Percentiles rank a stretch among this genome's conserved stretches.
Evolutionary conservation across 2,797 vertebrate genomes (phyloP).

Genomic region (Cossypha heuglini): DNA sequence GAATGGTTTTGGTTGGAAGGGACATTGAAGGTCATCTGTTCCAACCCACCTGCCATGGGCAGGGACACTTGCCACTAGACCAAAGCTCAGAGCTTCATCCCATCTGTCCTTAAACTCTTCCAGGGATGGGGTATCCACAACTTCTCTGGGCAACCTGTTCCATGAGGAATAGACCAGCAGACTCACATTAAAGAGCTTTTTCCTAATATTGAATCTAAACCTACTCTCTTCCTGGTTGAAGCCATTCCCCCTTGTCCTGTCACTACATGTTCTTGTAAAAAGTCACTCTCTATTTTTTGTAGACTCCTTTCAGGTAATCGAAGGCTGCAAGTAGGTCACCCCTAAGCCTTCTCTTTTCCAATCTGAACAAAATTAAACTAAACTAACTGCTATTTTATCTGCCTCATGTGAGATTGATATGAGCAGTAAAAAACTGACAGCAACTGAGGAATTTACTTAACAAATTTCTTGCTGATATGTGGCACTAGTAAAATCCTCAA

Average conservation of each 20-base stretch:
- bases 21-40: not conserved
- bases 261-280: not conserved
- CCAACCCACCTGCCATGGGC: not conserved
- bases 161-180: not conserved
- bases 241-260: not conserved
- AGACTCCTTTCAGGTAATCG: not conserved
- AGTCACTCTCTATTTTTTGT: accelerated
- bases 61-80: not conserved
- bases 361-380: not conserved
- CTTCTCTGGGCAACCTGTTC: not conserved
- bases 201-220: not conserved
- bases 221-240: not conserved
- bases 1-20: not conserved
- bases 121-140: not conserved
- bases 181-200: not conserved
- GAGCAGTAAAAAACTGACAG: not conserved
- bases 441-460: not conserved
- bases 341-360: not conserved
- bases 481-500: not conserved
- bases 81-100: not conserved
- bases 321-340: not conserved
- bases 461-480: not conserved
- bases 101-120: not conserved
- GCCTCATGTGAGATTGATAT: not conserved
- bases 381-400: not conserved